A percentile compares a stretch with the other conserved stretches of the same genome.
Evolutionary conservation across 2,888 invertebrate genomes (phyloP).

Genomic region (Macrostomum cliftonense): DNA sequence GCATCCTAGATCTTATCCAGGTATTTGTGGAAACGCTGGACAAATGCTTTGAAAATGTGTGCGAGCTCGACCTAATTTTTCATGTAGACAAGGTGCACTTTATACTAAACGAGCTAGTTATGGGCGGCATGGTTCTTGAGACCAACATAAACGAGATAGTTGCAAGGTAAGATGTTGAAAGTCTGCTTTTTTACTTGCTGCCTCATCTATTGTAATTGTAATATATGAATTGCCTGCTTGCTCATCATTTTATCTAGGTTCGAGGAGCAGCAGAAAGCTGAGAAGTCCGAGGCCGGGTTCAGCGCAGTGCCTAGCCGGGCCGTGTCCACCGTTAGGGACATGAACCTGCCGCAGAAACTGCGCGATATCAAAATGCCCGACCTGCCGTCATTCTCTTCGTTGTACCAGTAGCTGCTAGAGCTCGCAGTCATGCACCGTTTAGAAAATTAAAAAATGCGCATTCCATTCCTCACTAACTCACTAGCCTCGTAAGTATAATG

Average conservation of each 20-base stretch:
- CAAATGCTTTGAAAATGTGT: constrained; percentile 47
- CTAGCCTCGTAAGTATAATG: too few relatives aligned
- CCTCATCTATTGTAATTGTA: too few relatives aligned
- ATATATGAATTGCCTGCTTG: too few relatives aligned
- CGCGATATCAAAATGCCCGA: constrained; percentile 47
- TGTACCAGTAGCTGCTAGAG: too few relatives aligned
- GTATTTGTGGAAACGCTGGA: constrained; percentile 7
- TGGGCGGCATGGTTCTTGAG: constrained; percentile 99
- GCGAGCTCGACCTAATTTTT: constrained; percentile 83
- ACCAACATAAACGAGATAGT: constrained; percentile 94
- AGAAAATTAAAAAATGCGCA: too few relatives aligned
- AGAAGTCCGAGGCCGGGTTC: constrained; percentile 90
- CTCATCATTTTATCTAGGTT: too few relatives aligned
- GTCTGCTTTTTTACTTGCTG: too few relatives aligned
- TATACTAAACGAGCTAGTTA: constrained; percentile 67
- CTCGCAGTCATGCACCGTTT: too few relatives aligned
- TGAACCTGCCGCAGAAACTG: constrained; percentile 95
- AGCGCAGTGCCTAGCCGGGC: constrained; percentile 88
- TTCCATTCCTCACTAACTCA: too few relatives aligned
- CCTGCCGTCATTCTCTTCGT: too few relatives aligned
- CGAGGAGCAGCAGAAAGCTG: constrained; percentile 91
- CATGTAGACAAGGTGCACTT: constrained; percentile 58
- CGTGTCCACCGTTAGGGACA: constrained; percentile 91
- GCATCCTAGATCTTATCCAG: constrained; percentile 12
- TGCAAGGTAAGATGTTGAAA: constrained; percentile 42